phyloP scores from a whole-genome alignment of 2,797 vertebrate genomes.

The Columba guinea region DNA sequence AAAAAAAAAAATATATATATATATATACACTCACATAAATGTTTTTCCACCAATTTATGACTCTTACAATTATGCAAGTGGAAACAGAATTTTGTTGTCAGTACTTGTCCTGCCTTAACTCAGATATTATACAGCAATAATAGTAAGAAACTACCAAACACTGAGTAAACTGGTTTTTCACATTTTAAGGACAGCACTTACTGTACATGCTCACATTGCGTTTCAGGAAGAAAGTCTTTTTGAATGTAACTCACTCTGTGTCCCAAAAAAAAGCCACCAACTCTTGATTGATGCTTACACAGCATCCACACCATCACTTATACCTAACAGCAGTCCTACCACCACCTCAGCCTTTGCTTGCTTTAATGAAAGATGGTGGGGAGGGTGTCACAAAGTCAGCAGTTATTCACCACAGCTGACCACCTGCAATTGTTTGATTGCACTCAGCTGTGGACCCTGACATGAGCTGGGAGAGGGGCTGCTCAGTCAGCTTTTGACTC shows the following conservation, averaged over 20 bases:
- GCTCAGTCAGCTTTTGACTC: accelerated
- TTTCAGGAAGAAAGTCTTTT: neutral
- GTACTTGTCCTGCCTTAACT: neutral
- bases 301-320: neutral
- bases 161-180: neutral
- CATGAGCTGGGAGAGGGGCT: neutral
- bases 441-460: neutral
- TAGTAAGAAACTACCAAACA: neutral
- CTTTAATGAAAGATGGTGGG: neutral
- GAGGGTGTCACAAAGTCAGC: neutral
- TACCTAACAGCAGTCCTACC: neutral
- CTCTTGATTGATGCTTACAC: neutral
- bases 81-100: slow-evolving; percentile 39
- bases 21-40: neutral
- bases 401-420: neutral
- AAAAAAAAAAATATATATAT: neutral
- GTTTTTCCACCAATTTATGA: neutral
- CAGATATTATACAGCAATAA: neutral
- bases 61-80: slow-evolving; percentile 1
- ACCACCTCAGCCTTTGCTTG: neutral
- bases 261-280: neutral
- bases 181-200: neutral
- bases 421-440: neutral
- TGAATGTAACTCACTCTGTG: neutral
- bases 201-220: accelerated